A percentile compares a stretch with the other conserved stretches of the same genome.
Conservation (phyloP, 2,797 vertebrate genomes). For the Thalassophryne amazonica region DNA sequence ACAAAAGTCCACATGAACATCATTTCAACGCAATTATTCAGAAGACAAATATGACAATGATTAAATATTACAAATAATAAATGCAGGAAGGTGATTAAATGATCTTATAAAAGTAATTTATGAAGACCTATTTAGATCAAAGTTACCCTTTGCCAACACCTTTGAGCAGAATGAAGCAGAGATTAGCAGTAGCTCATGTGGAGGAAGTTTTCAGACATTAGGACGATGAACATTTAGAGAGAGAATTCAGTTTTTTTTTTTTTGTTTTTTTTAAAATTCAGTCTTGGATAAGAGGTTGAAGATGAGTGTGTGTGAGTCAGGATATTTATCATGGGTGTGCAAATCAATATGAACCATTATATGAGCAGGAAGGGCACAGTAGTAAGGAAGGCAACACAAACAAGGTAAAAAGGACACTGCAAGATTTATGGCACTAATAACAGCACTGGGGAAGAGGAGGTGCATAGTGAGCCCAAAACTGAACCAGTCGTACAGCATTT, state of each 20-base stretch:
- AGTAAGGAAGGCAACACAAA: slow-evolving; percentile 49
- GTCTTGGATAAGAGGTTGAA: too few relatives aligned
- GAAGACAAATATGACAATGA: slow-evolving; percentile 59
- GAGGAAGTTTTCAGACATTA: slow-evolving; percentile 9
- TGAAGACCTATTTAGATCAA: slow-evolving; percentile 18
- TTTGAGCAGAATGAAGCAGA: slow-evolving; percentile 29
- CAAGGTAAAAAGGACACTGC: slow-evolving; percentile 42
- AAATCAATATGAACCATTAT: slow-evolving; percentile 5
- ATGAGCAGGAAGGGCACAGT: slow-evolving; percentile 8
- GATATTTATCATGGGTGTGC: slow-evolving; percentile 3
- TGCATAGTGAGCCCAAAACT: slow-evolving; percentile 27
- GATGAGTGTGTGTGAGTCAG: slow-evolving; percentile 21
- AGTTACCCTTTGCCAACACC: background rate
- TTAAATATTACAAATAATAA: slow-evolving; percentile 53
- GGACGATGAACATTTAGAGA: too few relatives aligned
- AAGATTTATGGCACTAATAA: slow-evolving; percentile 72
- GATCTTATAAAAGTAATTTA: slow-evolving; percentile 41
- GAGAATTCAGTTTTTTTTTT: too few relatives aligned
- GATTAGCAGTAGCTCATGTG: slow-evolving; percentile 17
- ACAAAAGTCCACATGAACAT: slow-evolving; percentile 48
- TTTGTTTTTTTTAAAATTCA: too few relatives aligned
- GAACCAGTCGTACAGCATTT: slow-evolving; percentile 8
- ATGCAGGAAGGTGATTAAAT: slow-evolving; percentile 71
- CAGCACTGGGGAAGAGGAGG: slow-evolving; percentile 35
- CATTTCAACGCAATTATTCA: slow-evolving; percentile 29